Percentiles rank a stretch among this genome's conserved stretches.
These are phyloP conservation scores for Slavum lentiscoides DNA, from an alignment of 2,888 invertebrate species.

Conservation along the genomic window DNA sequence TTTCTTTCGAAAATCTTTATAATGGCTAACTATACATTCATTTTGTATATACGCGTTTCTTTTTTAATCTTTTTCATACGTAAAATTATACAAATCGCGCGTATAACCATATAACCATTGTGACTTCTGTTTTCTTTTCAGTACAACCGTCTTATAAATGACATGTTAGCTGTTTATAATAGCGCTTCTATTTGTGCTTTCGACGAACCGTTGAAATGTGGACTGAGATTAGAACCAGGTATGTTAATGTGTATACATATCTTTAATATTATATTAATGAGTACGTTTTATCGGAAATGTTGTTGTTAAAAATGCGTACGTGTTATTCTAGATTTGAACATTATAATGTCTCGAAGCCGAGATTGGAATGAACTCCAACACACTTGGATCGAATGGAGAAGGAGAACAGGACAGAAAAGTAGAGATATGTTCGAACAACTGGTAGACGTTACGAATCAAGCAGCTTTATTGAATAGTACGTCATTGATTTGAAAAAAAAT, in stretches of 20 bases:
- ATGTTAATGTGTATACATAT: conserved; percentile 23
- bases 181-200: conserved; percentile 81
- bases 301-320: background rate
- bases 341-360: conserved; percentile 76
- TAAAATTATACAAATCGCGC: background rate
- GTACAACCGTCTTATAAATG: conserved; percentile 85
- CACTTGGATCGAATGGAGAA: conserved; percentile 88
- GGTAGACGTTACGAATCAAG: conserved; percentile 77
- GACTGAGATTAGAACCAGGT: conserved; percentile 79
- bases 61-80: background rate
- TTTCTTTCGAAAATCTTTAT: background rate
- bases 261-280: too few relatives aligned
- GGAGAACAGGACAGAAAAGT: conserved; percentile 79
- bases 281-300: background rate
- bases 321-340: conserved; percentile 62
- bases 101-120: conserved; percentile 10
- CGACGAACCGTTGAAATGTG: conserved; percentile 81
- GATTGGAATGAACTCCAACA: conserved; percentile 88
- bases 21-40: background rate
- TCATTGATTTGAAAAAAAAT: conserved; percentile 55
- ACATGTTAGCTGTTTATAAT: conserved; percentile 86
- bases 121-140: conserved; percentile 60
- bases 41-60: conserved; percentile 13
- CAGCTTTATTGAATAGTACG: conserved; percentile 79
- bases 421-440: conserved; percentile 80